Conservation (phyloP, 2,113 vertebrate species). For the Ptilorrhoa leucosticta region DNA sequence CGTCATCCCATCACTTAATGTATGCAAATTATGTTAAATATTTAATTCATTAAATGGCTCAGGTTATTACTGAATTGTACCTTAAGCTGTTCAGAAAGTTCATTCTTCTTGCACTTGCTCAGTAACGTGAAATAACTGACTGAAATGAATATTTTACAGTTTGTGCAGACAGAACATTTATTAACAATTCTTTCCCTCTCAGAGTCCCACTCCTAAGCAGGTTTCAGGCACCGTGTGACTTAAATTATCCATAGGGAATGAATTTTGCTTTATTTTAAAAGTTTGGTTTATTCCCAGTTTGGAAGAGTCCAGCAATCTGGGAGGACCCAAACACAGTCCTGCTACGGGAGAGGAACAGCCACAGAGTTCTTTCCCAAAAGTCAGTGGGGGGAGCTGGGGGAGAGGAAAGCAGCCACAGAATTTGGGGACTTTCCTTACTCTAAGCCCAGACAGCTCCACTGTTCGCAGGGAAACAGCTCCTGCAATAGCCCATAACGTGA, state of each 20-base stretch:
- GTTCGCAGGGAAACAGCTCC: neutral
- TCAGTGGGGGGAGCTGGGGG: neutral
- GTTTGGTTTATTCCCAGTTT: neutral
- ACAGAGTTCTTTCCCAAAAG: neutral
- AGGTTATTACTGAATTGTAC: constrained; percentile 47
- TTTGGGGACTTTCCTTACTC: neutral
- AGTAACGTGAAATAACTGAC: constrained; percentile 45
- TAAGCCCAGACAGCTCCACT: neutral
- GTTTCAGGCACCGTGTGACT: neutral
- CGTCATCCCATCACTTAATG: neutral
- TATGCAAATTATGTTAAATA: constrained; percentile 58
- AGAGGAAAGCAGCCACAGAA: neutral
- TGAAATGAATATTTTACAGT: constrained; percentile 62
- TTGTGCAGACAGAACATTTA: constrained; percentile 76
- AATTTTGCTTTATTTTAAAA: neutral
- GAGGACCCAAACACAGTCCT: neutral
- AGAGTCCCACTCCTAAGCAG: constrained; percentile 54
- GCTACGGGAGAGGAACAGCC: neutral
- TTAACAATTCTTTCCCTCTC: constrained; percentile 73
- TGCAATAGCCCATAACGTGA: neutral
- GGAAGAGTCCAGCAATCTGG: neutral
- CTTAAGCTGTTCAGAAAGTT: constrained; percentile 56
- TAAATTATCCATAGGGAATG: neutral
- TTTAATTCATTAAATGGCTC: constrained; percentile 65
- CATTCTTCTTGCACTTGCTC: constrained; percentile 48